phyloP scores from a whole-genome alignment of 37 sponge, comb jelly and placozoan genomes.

The Haliclona indistincta region DNA sequence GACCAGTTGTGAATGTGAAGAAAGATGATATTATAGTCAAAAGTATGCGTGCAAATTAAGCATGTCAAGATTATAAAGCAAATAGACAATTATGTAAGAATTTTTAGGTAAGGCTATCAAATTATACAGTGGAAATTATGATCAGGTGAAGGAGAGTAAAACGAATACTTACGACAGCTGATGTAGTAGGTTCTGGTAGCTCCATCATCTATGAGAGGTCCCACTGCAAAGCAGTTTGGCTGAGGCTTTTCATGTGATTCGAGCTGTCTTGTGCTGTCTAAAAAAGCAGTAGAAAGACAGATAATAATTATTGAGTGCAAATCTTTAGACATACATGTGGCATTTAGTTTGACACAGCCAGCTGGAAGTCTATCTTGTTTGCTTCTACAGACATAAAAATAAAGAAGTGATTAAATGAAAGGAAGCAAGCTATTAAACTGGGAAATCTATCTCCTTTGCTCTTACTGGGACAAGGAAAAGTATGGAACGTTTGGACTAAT shows the following conservation, averaged over 20 bases:
- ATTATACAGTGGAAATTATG: neutral
- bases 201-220: conserved; percentile 91
- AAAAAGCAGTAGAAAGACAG: neutral
- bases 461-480: too few relatives aligned
- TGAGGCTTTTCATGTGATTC: conserved; percentile 72
- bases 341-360: conserved; percentile 72
- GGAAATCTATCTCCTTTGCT: neutral
- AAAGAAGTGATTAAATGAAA: neutral
- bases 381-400: conserved; percentile 20
- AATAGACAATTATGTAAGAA: neutral
- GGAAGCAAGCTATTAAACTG: neutral
- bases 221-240: conserved; percentile 87
- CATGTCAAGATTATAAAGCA: neutral
- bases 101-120: neutral
- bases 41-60: neutral
- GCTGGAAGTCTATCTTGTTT: conserved; percentile 66
- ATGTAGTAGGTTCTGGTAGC: conserved; percentile 85
- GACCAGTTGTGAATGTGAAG: neutral
- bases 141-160: neutral
- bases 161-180: conserved; percentile 74
- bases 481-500: too few relatives aligned
- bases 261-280: conserved; percentile 78
- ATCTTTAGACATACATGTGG: conserved; percentile 56
- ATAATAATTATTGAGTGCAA: neutral
- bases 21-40: neutral